Base-by-base conservation (phyloP, 2,888 invertebrate genomes). In the Acronicta psi region DNA sequence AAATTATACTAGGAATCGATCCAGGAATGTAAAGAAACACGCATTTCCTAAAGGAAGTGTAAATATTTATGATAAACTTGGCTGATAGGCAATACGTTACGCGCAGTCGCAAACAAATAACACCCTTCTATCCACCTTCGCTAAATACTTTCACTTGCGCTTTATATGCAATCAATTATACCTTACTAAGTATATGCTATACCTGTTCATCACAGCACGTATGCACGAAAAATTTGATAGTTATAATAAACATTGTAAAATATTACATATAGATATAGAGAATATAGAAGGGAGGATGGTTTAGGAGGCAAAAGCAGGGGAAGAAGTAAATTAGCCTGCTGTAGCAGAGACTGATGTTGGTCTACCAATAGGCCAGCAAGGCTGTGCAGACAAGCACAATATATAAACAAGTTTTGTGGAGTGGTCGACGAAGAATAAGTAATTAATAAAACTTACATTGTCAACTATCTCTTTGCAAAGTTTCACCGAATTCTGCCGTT, bases 361-460 rank as follows among this genome's bases (percentile, higher is more conserved):
- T n/a, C n/a, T n/a, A n/a, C n/a, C n/a, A n/a, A n/a, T n/a, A n/a
- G n/a, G n/a, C n/a, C n/a, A n/a, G n/a, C n/a, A n/a, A n/a, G n/a
- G n/a, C n/a, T n/a, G n/a, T n/a, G n/a, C n/a, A n/a, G n/a, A n/a
- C n/a, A n/a, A n/a, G n/a, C n/a, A n/a, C n/a, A n/a, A n/a, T n/a
- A n/a, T n/a, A n/a, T n/a, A n/a, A n/a, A n/a, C n/a, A n/a, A n/a
- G n/a, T n/a, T n/a, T n/a, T n/a, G n/a, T n/a, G n/a, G n/a, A n/a
- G n/a, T n/a, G n/a, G n/a, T n/a, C n/a, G n/a, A n/a, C n/a, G n/a
- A n/a, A 16, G 16, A 11, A 13, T 34, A 34, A n/a, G 34, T 16
- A 55, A 13, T 16, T 4, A 20, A 3, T 11, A 13, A n/a, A 42
- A 88, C 93, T 91, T 77, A 92, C 92, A 80, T 84, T 85, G 56